These are phyloP conservation scores for Neosilurus mollespiculum DNA, from an alignment of 2,797 vertebrate genomes.

Conservation along the genomic window DNA sequence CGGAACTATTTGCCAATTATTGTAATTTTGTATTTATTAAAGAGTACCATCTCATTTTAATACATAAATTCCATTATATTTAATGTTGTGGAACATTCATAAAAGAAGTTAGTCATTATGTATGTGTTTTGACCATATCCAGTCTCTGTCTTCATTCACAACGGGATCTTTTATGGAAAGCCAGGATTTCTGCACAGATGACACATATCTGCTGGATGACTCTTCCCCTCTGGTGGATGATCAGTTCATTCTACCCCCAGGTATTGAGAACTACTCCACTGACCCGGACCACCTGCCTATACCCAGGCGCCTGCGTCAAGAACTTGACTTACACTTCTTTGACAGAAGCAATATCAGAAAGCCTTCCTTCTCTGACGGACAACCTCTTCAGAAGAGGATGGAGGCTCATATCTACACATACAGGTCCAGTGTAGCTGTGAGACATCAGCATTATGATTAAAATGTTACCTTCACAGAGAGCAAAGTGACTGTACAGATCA, in stretches of 20 bases:
- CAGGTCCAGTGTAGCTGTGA: slow-evolving; percentile 68
- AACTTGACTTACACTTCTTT: slow-evolving; percentile 74
- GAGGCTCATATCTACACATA: slow-evolving; percentile 75
- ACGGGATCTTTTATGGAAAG: neutral
- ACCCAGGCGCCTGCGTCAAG: slow-evolving; percentile 65
- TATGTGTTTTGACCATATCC: slow-evolving; percentile 3
- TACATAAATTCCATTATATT: neutral
- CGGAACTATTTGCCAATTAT: neutral
- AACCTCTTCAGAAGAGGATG: slow-evolving; percentile 69
- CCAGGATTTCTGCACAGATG: neutral
- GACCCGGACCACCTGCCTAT: slow-evolving; percentile 79
- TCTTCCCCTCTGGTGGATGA: slow-evolving; percentile 67
- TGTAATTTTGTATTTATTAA: neutral
- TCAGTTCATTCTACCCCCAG: slow-evolving; percentile 68
- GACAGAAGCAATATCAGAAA: slow-evolving; percentile 57
- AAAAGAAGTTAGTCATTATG: neutral
- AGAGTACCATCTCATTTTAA: neutral
- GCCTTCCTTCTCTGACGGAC: slow-evolving; percentile 52
- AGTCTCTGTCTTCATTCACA: slow-evolving; percentile 22
- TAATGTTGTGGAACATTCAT: neutral
- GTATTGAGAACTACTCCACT: slow-evolving; percentile 72
- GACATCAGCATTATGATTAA: slow-evolving; percentile 1
- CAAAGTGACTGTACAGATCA: neutral
- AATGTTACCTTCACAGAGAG: neutral
- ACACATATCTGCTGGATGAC: slow-evolving; percentile 47